Evolutionary conservation across 2,888 invertebrate species (phyloP).

Genomic region (Plutella xylostella): DNA sequence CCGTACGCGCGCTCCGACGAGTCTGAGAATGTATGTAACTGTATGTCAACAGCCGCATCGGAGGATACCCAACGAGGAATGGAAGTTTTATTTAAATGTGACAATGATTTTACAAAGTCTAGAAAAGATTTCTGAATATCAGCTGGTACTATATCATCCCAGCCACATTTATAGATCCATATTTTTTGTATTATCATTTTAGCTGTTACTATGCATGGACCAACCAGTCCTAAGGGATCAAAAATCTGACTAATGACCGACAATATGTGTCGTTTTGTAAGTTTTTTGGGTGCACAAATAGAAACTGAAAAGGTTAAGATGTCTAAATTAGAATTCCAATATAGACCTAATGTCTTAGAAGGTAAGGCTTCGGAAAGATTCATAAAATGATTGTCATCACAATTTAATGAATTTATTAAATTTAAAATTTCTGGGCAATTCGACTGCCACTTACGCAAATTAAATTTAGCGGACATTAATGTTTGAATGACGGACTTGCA

Average conservation of each 20-base stretch:
- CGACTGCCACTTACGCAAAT: slow-evolving; percentile 17
- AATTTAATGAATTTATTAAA: background rate
- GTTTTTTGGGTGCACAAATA: no score
- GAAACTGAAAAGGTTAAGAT: slow-evolving; percentile 12
- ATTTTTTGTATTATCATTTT: slow-evolving; percentile 10
- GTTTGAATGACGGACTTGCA: slow-evolving; percentile 8
- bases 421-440: slow-evolving; percentile 10
- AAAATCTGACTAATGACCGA: background rate
- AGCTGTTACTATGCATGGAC: slow-evolving; percentile 5
- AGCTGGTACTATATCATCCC: slow-evolving; percentile 11
- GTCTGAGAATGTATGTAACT: slow-evolving; percentile 13
- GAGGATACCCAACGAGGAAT: slow-evolving; percentile 6
- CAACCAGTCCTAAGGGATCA: slow-evolving; percentile 11
- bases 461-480: slow-evolving; percentile 14
- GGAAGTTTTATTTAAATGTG: background rate
- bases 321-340: slow-evolving; percentile 18
- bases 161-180: slow-evolving; percentile 7
- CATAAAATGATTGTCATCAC: background rate
- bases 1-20: slow-evolving; percentile 12
- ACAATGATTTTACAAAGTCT: slow-evolving; percentile 1
- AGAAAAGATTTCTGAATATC: slow-evolving; percentile 6
- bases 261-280: slow-evolving; percentile 15
- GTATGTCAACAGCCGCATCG: background rate
- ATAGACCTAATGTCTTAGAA: slow-evolving; percentile 12
- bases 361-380: slow-evolving; percentile 1